Conservation (phyloP, 2,113 vertebrate species). For the Steatornis caripensis region DNA sequence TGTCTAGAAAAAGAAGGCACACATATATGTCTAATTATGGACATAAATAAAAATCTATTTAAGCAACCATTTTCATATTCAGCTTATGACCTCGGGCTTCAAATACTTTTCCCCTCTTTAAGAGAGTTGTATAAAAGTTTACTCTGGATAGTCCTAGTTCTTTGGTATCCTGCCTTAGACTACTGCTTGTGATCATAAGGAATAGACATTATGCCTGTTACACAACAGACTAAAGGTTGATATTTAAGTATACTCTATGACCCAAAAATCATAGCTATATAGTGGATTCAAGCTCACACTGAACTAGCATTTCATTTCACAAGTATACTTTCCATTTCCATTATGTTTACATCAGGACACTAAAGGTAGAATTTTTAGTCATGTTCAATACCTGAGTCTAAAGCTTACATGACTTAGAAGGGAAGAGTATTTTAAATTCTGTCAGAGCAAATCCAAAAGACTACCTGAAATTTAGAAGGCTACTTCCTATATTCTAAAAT, state of each 20-base stretch:
- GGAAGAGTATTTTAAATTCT: background rate
- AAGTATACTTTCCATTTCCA: background rate
- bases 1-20: slow-evolving; percentile 72
- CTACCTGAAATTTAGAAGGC: background rate
- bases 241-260: background rate
- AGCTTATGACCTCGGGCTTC: background rate
- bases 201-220: background rate
- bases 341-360: background rate
- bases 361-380: background rate
- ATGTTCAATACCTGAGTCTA: background rate
- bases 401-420: background rate
- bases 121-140: background rate
- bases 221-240: background rate
- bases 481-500: background rate
- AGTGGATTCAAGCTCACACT: background rate
- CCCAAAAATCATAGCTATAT: background rate
- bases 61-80: background rate
- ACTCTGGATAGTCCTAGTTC: background rate
- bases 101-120: background rate
- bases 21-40: background rate
- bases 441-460: background rate
- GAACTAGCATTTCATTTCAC: background rate
- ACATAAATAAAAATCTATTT: too few species aligned
- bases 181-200: background rate
- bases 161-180: background rate